Evolutionary conservation across 2,888 invertebrate genomes (phyloP).

Genomic region (Drosophila dives): DNA sequence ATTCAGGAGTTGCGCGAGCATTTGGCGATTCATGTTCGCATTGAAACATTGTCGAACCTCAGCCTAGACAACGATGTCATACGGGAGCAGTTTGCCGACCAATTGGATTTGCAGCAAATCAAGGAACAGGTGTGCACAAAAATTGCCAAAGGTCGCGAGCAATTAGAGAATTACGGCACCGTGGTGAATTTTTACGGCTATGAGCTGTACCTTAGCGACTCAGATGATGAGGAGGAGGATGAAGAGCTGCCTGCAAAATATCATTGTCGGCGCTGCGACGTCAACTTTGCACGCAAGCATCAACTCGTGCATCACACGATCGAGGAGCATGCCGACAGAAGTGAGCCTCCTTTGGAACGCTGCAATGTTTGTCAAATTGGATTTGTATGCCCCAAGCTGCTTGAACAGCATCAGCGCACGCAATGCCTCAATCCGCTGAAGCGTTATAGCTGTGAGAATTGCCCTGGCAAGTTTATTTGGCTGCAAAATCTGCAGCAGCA

Average conservation of each 20-base stretch:
- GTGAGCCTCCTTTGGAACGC: conserved; percentile 84
- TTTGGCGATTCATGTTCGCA: conserved; percentile 59
- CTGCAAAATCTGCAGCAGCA: conserved; percentile 78
- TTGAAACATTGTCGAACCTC: conserved; percentile 48
- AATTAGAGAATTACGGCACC: conserved; percentile 73
- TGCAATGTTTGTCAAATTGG: conserved; percentile 86
- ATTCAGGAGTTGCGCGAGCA: conserved; percentile 75
- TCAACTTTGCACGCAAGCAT: conserved; percentile 75
- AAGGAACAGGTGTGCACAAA: conserved; percentile 66
- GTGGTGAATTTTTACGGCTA: conserved; percentile 81
- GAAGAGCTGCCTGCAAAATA: conserved; percentile 71
- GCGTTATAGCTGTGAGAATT: conserved; percentile 75
- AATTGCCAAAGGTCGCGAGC: conserved; percentile 53
- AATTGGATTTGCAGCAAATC: conserved; percentile 57
- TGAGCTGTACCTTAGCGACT: conserved; percentile 83
- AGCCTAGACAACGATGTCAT: conserved; percentile 63
- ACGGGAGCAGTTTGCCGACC: conserved; percentile 43
- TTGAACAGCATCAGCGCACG: conserved; percentile 86
- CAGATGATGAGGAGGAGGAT: conserved; percentile 60
- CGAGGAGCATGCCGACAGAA: conserved; percentile 80
- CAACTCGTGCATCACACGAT: conserved; percentile 76
- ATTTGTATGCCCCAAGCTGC: conserved; percentile 86
- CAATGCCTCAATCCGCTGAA: conserved; percentile 81
- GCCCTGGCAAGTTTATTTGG: conserved; percentile 83
- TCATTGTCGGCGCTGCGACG: conserved; percentile 73